Base-by-base conservation (phyloP, 2,113 vertebrate genomes). In the Potamarius usumacintae region DNA sequence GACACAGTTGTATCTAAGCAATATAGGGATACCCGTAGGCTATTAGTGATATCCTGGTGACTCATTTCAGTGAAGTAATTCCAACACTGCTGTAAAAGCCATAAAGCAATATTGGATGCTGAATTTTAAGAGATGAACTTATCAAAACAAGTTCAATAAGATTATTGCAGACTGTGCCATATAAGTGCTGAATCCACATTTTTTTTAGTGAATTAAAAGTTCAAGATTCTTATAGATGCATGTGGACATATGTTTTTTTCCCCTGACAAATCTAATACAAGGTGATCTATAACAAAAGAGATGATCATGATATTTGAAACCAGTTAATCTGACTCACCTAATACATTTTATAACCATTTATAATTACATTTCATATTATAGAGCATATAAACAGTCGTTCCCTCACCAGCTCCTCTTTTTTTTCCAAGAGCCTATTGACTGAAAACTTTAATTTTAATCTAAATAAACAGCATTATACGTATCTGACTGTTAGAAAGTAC, bases 1-100 rank as follows among this genome's bases (percentile, higher is more conserved):
- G 91, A 91, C 92, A 91, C 79, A 93, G 93, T 93, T 91, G 83
- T 84, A 69, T 86, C 77, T 87, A 90, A 90, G 93, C 90, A 90
- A 90, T 90, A 82, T 90, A 88, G 82, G 82, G 76, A 84, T 87
- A 83, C 85, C 74, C 53, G 74, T 78, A 84, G 85, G 77, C 62
- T 89, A 89, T 83, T 72, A 62, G 58, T 69, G 62, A 86, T 84
- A 52, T 89, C 71, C 92, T 93, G 92, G 92, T 94, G 92, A 84
- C 90, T 92, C 92, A 93, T 94, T 92, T 93, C 55, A 50, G 90
- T 88, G 91, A 91, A 85, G 87, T 89, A 91, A 89, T 93, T 92
- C 93, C 92, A 92, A 94, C 92, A 93, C 95, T 94, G 34, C 55
- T 74, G 76, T 58, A 57, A 53, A 30, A 79, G 50, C 77, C 55